Percentiles rank a stretch among this genome's conserved stretches.
Conservation (phyloP, 1,140 invertebrate genomes). For the Diorhabda elongata region DNA sequence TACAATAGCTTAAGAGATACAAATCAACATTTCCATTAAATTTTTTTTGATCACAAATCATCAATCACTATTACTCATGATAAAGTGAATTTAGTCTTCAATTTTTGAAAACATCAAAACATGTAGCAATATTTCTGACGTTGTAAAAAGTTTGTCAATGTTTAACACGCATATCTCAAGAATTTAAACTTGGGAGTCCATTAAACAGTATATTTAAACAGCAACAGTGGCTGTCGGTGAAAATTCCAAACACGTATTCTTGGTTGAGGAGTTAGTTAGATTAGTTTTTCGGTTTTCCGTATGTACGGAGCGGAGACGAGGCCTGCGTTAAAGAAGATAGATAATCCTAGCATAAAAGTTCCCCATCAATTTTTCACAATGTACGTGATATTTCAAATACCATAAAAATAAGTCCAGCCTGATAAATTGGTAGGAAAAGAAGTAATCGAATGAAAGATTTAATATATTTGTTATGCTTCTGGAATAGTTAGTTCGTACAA, state of each 20-base stretch:
- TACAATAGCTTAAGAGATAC: no score
- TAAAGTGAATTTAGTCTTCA: no score
- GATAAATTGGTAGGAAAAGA: neutral
- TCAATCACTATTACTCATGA: no score
- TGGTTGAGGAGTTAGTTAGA: conserved; percentile 2
- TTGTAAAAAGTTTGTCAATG: no score
- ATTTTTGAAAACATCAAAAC: no score
- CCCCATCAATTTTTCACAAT: conserved; percentile 2
- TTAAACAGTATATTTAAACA: neutral
- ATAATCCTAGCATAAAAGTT: conserved; percentile 2
- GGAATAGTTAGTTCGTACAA: neutral
- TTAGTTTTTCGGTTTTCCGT: neutral
- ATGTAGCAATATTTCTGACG: no score
- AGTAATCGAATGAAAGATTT: conserved; percentile 1
- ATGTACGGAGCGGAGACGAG: neutral
- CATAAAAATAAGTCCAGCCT: neutral
- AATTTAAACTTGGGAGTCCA: neutral
- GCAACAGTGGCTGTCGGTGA: neutral
- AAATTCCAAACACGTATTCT: neutral
- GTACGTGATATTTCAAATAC: conserved; percentile 2
- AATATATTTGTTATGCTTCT: neutral
- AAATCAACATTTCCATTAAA: no score
- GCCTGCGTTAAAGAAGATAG: neutral
- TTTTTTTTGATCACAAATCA: no score
- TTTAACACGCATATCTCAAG: neutral